phyloP scores from a whole-genome alignment of 2,113 vertebrate species.

The Chauna torquata region DNA sequence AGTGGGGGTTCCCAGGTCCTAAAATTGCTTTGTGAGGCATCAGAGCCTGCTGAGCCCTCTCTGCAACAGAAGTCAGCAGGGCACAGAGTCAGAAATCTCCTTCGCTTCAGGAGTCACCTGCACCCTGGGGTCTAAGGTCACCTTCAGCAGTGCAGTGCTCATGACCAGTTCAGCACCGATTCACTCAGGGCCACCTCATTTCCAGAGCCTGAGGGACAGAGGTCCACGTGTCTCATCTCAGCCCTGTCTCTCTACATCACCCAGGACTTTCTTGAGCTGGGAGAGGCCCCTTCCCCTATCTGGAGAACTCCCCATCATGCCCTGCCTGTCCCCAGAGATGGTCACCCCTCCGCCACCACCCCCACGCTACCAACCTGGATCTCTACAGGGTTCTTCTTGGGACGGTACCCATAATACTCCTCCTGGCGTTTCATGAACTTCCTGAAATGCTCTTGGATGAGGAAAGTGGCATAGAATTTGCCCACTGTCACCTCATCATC shows the following conservation, averaged over 20 bases:
- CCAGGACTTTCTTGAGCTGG: not conserved
- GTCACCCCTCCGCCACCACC: not conserved
- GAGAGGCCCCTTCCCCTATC: not conserved
- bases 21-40: not conserved
- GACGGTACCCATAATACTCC: conserved; percentile 95
- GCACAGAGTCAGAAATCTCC: not conserved
- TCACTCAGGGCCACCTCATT: not conserved
- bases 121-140: not conserved
- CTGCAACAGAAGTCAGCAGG: accelerated
- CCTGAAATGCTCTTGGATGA: conserved; percentile 96
- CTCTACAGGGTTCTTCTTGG: conserved; percentile 88
- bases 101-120: not conserved
- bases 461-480: conserved; percentile 98
- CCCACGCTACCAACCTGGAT: conserved; percentile 83
- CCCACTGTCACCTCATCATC: conserved; percentile 99
- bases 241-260: not conserved
- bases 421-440: conserved; percentile 98
- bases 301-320: not conserved
- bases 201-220: not conserved
- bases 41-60: not conserved
- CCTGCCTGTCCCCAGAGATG: not conserved
- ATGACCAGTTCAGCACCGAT: not conserved
- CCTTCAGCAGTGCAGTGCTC: not conserved
- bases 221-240: not conserved
- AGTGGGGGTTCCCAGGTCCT: not conserved